Conservation (phyloP, 2,888 invertebrate species). For the Melikaiella ostensackeni region DNA sequence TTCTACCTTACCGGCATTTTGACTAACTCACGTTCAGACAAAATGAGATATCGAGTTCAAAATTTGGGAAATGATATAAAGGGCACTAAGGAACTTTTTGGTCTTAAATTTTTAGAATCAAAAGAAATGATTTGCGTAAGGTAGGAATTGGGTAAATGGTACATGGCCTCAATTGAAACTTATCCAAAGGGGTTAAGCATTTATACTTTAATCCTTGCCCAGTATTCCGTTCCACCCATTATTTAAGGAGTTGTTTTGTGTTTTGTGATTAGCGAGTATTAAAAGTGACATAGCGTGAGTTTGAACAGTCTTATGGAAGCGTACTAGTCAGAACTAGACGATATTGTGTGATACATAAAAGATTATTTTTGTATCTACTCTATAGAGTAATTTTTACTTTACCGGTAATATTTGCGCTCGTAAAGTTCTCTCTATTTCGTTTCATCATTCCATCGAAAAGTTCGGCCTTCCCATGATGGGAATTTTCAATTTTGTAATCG, state of each 20-base stretch:
- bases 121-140: no score
- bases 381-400: constrained; percentile 1
- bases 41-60: no score
- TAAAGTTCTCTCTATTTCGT: constrained; percentile 10
- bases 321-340: constrained; percentile 19
- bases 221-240: not conserved
- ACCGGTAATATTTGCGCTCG: constrained; percentile 22
- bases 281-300: not conserved
- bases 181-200: not conserved
- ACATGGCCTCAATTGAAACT: not conserved
- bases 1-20: no score
- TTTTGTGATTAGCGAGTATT: not conserved
- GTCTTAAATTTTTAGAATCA: no score
- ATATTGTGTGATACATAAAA: not conserved
- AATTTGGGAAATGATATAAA: no score
- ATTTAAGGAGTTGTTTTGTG: not conserved
- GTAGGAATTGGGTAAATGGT: no score
- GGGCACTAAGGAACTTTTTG: no score
- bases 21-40: no score
- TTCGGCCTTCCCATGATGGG: not conserved
- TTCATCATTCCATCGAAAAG: not conserved
- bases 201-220: not conserved
- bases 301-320: not conserved
- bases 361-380: constrained; percentile 23
- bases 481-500: constrained; percentile 33